Conservation (phyloP, 2,888 invertebrate species). For the Tiphia femorata region DNA sequence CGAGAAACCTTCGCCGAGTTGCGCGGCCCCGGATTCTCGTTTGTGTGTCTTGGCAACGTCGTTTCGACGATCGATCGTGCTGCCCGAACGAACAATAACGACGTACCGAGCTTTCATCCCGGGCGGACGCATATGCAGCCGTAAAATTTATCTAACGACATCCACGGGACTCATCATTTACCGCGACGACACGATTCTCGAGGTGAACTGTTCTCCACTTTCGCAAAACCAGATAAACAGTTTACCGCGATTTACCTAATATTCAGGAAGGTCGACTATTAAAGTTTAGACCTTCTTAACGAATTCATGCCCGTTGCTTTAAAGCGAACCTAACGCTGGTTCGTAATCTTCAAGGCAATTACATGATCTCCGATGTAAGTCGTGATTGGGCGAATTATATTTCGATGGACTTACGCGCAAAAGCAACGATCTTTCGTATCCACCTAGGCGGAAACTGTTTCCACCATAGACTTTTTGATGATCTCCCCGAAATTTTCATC, state of each 20-base stretch:
- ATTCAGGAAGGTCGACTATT: conserved; percentile 16
- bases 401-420: too few species aligned
- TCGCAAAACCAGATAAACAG: conserved; percentile 30
- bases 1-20: conserved; percentile 19
- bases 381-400: too few species aligned
- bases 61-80: background rate
- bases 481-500: conserved; percentile 91
- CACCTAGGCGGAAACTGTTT: conserved; percentile 87
- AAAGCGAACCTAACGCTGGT: too few species aligned
- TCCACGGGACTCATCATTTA: conserved; percentile 28
- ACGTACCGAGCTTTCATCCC: conserved; percentile 38
- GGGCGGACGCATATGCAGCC: conserved; percentile 46
- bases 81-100: conserved; percentile 5
- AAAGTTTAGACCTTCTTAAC: too few species aligned
- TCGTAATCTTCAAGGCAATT: too few species aligned
- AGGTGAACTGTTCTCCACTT: conserved; percentile 7
- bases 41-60: conserved; percentile 9
- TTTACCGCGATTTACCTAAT: conserved; percentile 31
- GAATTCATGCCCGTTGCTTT: too few species aligned
- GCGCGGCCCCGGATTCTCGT: conserved; percentile 17
- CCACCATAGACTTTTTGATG: conserved; percentile 93
- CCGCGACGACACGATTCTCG: conserved; percentile 22
- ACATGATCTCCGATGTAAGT: too few species aligned
- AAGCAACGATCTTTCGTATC: too few species aligned
- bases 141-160: conserved; percentile 38